Evolutionary conservation across 2,113 vertebrate genomes (phyloP), one percentile per base, ranked within the genome.

Genomic region (Taurulus bubalis): DNA sequence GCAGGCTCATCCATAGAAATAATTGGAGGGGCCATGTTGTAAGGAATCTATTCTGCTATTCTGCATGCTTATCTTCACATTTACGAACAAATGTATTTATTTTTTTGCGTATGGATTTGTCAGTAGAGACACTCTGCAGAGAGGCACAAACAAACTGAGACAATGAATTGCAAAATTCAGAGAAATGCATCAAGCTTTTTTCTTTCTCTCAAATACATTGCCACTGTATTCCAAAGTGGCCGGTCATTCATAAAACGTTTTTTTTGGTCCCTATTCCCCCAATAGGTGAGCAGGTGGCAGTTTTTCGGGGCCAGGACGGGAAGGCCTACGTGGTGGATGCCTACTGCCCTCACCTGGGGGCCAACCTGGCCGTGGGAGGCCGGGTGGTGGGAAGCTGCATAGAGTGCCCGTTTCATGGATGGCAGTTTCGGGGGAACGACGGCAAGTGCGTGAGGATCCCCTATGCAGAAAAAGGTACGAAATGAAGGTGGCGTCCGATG

Each of bases 261-360:
- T 0, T 51, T 1, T 26, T 53, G 30, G 8, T 80, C 38, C 24
- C 3, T n/a, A 4, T 42, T 62, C 0, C 8, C 64, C 34, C 10
- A 80, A 15, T 15, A 94, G 96, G 95, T 55, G 91, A 96, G 4
- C 93, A 95, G 70, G 73, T 96, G 1, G 89, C 90, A 0, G 94
- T 88, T 8, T 96, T 96, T 32, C 89, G 94, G 11, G 89, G 87
- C 22, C 80, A 86, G 34, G 87, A 95, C 4, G 95, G 95, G 6
- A 91, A 69, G 15, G 94, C 88, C 24, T 87, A 92, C 0, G 95
- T 96, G 40, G 59, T 95, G 6, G 94, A 95, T 0, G 91, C 95
- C 10, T 96, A 96, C 82, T 96, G 96, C 73, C 96, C 96, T 3
- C 96, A 96, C 71, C 93, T 97, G 3, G 95, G 96, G 0, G 96